A percentile compares a stretch with the other conserved stretches of the same genome.
phyloP scores from a whole-genome alignment of 2,888 invertebrate genomes.

The Drosophila neonasuta region DNA sequence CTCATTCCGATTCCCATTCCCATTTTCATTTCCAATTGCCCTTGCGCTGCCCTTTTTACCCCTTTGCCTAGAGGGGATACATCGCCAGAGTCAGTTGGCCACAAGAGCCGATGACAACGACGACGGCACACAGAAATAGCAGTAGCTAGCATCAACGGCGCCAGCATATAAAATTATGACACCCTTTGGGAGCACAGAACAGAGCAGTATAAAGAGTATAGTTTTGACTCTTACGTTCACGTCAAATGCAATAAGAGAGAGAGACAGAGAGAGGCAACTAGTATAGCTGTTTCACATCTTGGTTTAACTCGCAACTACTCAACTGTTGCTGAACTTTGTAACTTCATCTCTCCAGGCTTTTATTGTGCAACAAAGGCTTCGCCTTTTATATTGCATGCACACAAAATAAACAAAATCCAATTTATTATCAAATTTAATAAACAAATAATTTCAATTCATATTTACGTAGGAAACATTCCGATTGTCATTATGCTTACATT shows the following conservation, averaged over 20 bases:
- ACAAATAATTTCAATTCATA: neutral
- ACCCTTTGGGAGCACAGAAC: slow-evolving; percentile 61
- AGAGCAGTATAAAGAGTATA: neutral
- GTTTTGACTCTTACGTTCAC: slow-evolving; percentile 3
- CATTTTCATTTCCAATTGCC: neutral
- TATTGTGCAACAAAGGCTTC: too few species aligned
- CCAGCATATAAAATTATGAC: slow-evolving; percentile 73
- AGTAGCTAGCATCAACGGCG: slow-evolving; percentile 28
- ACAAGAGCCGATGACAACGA: slow-evolving; percentile 26
- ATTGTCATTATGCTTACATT: too few species aligned
- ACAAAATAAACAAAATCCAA: neutral
- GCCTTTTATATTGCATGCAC: neutral
- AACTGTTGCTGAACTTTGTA: neutral
- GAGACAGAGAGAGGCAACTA: too few species aligned
- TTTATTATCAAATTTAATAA: neutral
- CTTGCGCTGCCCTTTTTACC: neutral
- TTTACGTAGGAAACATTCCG: too few species aligned
- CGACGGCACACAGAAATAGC: neutral
- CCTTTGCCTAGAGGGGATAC: neutral
- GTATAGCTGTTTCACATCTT: neutral
- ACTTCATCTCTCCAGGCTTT: neutral
- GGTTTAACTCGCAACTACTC: neutral
- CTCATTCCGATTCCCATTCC: neutral
- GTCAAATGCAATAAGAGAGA: slow-evolving; percentile 2
- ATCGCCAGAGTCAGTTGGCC: slow-evolving; percentile 19